Percentiles rank a stretch among this genome's conserved stretches.
These are phyloP conservation scores for Pheosia tremula DNA, from an alignment of 2,888 invertebrate genomes.

Conservation along the genomic window DNA sequence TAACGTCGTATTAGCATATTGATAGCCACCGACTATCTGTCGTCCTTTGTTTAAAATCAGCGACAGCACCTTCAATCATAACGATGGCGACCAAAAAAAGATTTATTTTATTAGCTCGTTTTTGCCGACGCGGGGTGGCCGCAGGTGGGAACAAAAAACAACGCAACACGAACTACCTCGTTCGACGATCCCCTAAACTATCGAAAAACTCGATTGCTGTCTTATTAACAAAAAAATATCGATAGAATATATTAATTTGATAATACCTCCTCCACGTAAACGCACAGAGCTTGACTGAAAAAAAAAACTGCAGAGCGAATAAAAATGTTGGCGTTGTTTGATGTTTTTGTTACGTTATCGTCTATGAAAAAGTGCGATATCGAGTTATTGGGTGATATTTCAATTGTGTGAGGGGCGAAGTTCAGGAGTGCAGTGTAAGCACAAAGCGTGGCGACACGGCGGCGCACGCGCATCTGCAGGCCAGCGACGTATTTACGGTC, in stretches of 20 bases:
- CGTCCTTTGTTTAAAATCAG: constrained; percentile 81
- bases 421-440: no score
- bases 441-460: no score
- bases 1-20: constrained; percentile 78
- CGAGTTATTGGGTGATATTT: no score
- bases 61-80: constrained; percentile 82
- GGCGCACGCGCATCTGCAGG: constrained; percentile 47
- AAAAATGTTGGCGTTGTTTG: neutral
- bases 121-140: constrained; percentile 54
- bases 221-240: constrained; percentile 15
- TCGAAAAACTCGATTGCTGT: constrained; percentile 30
- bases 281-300: neutral
- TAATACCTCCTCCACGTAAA: neutral
- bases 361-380: no score
- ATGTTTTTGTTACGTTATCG: no score
- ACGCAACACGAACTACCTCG: constrained; percentile 35
- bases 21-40: constrained; percentile 76
- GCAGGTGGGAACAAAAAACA: constrained; percentile 71
- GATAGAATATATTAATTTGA: constrained; percentile 26
- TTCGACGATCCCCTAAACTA: constrained; percentile 29
- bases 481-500: constrained; percentile 77
- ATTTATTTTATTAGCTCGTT: constrained; percentile 68
- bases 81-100: constrained; percentile 68
- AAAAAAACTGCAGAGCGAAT: neutral
- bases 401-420: no score